Evolutionary conservation across 2,888 invertebrate genomes (phyloP), one percentile per base, ranked within the genome.

Genomic region (Timema cristinae): DNA sequence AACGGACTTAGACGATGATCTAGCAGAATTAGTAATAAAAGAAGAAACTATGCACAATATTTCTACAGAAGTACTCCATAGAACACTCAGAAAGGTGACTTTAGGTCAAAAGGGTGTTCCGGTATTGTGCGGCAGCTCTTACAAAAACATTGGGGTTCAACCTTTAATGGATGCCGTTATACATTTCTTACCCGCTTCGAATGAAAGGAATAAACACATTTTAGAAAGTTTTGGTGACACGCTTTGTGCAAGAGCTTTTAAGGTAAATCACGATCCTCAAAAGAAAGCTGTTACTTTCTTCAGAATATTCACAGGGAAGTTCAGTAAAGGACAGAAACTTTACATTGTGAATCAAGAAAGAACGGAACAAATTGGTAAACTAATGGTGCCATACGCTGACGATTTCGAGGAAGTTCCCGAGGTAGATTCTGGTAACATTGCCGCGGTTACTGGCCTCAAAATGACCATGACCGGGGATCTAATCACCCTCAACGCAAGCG

Each of bases 121-220:
- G 0, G 89, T 98, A 0, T 78, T 97, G 0, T 88, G 95, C 77
- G 98, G 98, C 0, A 97, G 97, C 81, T 94, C 98, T 0, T 94
- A 96, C 78, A 95, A 94, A 81, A 97, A 98, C 81, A 88, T 94
- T 7, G 97, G 95, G 1, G 91, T 99, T 2, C 97, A 98, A 79
- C 89, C 91, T 0, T 80, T 98, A 50, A 89, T 99, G 89, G 93
- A 98, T 82, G 89, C 91, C 0, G 86, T 98, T 0, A 83, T 92
- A 61, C 81, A 88, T 1, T 98, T 91, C 82, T 84, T 98, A 56
- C 98, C 97, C 0, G 89, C 90, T 32, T 98, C 98, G 0, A 75
- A 81, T 6, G 89, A 93, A 78, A 84, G 87, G 50, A 88, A 88
- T 78, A 81, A 85, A 69, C 78, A 79, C 72, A 77, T 84, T 0